A percentile compares a stretch with the other conserved stretches of the same genome.
phyloP scores from a whole-genome alignment of 2,888 invertebrate genomes.

The Caenorhabditis angaria region DNA sequence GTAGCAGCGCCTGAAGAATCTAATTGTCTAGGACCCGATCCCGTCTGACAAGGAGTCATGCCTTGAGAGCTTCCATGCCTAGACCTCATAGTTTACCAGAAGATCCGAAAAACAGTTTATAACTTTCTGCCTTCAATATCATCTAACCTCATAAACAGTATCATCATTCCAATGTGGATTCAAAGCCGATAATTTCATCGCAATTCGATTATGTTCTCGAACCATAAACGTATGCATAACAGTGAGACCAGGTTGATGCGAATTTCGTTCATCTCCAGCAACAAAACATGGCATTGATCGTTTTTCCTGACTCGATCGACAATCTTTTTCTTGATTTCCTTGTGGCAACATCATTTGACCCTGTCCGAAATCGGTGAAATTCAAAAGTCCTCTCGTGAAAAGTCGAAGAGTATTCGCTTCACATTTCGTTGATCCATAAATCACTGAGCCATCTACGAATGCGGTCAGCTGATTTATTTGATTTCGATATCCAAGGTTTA shows the following conservation, averaged over 20 bases:
- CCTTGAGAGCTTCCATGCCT: too few species aligned
- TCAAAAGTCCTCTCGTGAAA: constrained; percentile 74
- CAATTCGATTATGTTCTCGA: constrained; percentile 71
- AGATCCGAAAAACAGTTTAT: too few species aligned
- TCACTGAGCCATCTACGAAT: constrained; percentile 81
- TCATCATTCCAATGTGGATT: constrained; percentile 73
- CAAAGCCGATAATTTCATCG: constrained; percentile 59
- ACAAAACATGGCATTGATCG: constrained; percentile 68
- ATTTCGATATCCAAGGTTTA: constrained; percentile 77
- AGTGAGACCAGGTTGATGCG: constrained; percentile 71
- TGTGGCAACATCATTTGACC: constrained; percentile 71
- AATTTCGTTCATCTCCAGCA: constrained; percentile 68
- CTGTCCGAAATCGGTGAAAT: constrained; percentile 70
- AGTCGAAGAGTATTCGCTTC: constrained; percentile 83
- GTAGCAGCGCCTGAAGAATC: too few species aligned
- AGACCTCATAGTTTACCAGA: too few species aligned
- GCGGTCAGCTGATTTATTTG: constrained; percentile 80
- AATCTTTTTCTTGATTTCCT: constrained; percentile 70
- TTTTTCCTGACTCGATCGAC: constrained; percentile 60
- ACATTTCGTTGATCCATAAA: constrained; percentile 90
- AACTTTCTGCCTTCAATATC: not conserved
- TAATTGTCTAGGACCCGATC: too few species aligned
- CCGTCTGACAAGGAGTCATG: too few species aligned
- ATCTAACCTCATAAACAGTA: constrained; percentile 67
- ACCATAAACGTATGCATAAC: constrained; percentile 71